A percentile compares a stretch with the other conserved stretches of the same genome.
These are phyloP conservation scores for Squalus acanthias DNA, from an alignment of 2,797 vertebrate genomes.

Conservation along the genomic window DNA sequence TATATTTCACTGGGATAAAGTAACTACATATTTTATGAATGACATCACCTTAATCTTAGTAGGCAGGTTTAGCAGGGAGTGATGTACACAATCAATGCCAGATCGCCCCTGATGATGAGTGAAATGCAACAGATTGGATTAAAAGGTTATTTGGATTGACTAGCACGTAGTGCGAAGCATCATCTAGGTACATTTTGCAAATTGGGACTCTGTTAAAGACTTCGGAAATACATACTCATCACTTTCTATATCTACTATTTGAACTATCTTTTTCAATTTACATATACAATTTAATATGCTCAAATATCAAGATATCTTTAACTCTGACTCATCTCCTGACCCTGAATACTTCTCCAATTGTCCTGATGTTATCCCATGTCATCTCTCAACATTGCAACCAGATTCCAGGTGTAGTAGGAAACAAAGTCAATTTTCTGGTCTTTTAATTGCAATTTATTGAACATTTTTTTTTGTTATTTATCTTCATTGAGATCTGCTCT, in stretches of 20 bases:
- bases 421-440: neutral
- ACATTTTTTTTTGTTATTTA: no score
- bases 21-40: constrained; percentile 15
- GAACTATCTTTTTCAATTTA: neutral
- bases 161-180: neutral
- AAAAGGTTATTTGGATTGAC: neutral
- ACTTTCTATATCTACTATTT: neutral
- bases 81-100: neutral
- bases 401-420: neutral
- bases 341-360: neutral
- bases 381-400: neutral
- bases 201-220: neutral
- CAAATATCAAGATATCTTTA: neutral
- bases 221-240: neutral
- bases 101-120: neutral
- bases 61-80: neutral
- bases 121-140: neutral
- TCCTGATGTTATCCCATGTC: neutral
- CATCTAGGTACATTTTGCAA: neutral
- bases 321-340: neutral
- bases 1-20: neutral
- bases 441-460: neutral
- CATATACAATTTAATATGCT: neutral
- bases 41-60: neutral
- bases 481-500: neutral